Evolutionary conservation across 2,888 invertebrate species (phyloP), one percentile per base, ranked within the genome.

Genomic region (Scaptomyza caliginosa): DNA sequence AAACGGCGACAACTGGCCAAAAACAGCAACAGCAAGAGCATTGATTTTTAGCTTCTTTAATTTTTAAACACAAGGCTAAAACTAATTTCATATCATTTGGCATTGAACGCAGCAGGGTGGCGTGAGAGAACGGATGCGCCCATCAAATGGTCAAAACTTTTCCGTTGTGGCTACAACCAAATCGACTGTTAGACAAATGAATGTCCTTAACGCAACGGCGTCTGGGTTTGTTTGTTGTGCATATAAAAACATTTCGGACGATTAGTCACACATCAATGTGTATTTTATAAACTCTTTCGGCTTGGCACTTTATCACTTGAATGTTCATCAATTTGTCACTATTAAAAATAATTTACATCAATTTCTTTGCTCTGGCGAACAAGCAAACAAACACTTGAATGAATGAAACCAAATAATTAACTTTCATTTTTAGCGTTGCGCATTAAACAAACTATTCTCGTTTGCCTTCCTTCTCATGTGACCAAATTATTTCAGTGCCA

Each of bases 31-130:
- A 34, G 2, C 34, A 59, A 38, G 32, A 24, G 39, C 16, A 66
- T 59, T 67, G 75, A 56, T 58, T 74, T 72, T 71, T 64, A 62
- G 67, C 42, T 62, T 60, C 54, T 72, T 77, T 57, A 62, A 66
- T 73, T 79, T 83, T 69, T 67, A 65, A 86, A 49, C 60, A 54
- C 71, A 76, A 86, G 80, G 83, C 80, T 75, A 78, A 76, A 86
- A 81, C 77, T 86, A 86, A 81, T 86, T 83, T 79, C 67, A 66
- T 69, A 86, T 86, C 80, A 83, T 81, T 83, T 86, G 86, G 83
- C 71, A 76, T 69, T 79, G 77, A 67, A 28, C 49, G 30, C 26
- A 8, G 3, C n/a, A 28, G n/a, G 13, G 10, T 1, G 13, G 4
- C 8, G 2, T 2, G 3, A 10, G 1, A 0, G 16, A 4, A n/a